Percentiles rank a stretch among this genome's conserved stretches.
These are phyloP conservation scores for Cyclina sinensis DNA, from an alignment of 1,140 invertebrate species.

Conservation along the genomic window DNA sequence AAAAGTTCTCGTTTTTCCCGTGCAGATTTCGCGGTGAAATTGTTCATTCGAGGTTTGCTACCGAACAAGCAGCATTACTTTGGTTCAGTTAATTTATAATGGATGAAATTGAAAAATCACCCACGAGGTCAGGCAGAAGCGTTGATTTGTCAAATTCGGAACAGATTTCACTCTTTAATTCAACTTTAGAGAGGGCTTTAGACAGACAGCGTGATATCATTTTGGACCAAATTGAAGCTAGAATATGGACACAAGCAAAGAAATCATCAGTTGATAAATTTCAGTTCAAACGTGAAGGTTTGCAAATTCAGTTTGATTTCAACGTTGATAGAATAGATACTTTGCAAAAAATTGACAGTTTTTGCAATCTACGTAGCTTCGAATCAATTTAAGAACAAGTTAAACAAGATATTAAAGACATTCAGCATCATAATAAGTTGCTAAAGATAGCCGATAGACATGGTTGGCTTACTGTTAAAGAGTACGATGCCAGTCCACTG, in stretches of 20 bases:
- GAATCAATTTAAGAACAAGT: too few relatives aligned
- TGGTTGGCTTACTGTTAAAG: conserved; percentile 33
- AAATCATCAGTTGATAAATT: not conserved
- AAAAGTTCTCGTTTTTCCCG: too few relatives aligned
- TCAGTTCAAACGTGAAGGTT: conserved; percentile 12
- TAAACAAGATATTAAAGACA: not conserved
- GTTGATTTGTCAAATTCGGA: too few relatives aligned
- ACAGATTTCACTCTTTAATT: not conserved
- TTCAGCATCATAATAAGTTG: conserved; percentile 21
- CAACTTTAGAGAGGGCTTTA: not conserved
- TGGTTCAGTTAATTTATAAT: too few relatives aligned
- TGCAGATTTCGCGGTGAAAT: too few relatives aligned
- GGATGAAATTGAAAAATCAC: too few relatives aligned
- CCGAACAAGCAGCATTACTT: too few relatives aligned
- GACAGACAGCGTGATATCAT: not conserved
- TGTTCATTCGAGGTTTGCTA: too few relatives aligned
- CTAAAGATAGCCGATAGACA: conserved; percentile 43
- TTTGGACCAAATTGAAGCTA: not conserved
- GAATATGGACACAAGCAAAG: not conserved
- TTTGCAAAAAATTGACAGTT: not conserved
- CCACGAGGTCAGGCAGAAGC: too few relatives aligned
- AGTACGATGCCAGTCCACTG: conserved; percentile 15
- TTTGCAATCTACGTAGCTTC: too few relatives aligned
- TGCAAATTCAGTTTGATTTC: conserved; percentile 17
- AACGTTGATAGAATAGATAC: conserved; percentile 2